Evolutionary conservation across 2,113 vertebrate species (phyloP).

Genomic region (Eudyptes chrysolophus): DNA sequence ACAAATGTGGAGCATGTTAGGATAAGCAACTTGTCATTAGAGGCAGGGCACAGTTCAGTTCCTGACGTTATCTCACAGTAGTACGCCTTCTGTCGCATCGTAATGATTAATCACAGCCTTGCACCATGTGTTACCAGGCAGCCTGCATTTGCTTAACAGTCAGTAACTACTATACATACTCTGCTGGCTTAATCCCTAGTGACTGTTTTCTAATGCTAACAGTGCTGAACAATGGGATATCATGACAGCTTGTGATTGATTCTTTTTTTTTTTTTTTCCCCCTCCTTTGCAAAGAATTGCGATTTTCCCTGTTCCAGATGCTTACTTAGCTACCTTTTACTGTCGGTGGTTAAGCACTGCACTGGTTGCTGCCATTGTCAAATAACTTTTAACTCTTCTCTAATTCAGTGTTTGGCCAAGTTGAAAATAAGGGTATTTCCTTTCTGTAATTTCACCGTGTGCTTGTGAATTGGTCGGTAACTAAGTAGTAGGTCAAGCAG

Average conservation of each 20-base stretch:
- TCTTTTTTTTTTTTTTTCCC: background rate
- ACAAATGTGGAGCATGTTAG: background rate
- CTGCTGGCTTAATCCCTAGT: slow-evolving; percentile 22
- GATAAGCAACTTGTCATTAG: slow-evolving; percentile 11
- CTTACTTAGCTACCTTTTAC: background rate
- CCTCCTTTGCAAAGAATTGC: background rate
- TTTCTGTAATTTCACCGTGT: background rate
- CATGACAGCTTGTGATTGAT: slow-evolving; percentile 23
- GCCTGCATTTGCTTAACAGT: slow-evolving; percentile 36
- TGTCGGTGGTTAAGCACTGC: background rate
- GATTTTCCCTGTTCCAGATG: background rate
- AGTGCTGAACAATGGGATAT: slow-evolving; percentile 40
- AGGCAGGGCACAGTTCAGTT: slow-evolving; percentile 34
- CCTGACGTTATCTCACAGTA: slow-evolving; percentile 3
- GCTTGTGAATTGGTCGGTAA: background rate
- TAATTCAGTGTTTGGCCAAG: background rate
- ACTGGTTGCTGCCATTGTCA: background rate
- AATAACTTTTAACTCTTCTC: background rate
- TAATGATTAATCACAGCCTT: slow-evolving; percentile 56
- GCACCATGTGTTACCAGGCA: slow-evolving; percentile 56
- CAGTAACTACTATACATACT: background rate
- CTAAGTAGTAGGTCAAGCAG: background rate
- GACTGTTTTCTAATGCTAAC: slow-evolving; percentile 44
- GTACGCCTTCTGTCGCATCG: slow-evolving; percentile 22
- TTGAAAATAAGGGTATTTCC: background rate